Evolutionary conservation across 2,888 invertebrate genomes (phyloP), one percentile per base, ranked within the genome.

Genomic region (Megalurothrips usitatus): DNA sequence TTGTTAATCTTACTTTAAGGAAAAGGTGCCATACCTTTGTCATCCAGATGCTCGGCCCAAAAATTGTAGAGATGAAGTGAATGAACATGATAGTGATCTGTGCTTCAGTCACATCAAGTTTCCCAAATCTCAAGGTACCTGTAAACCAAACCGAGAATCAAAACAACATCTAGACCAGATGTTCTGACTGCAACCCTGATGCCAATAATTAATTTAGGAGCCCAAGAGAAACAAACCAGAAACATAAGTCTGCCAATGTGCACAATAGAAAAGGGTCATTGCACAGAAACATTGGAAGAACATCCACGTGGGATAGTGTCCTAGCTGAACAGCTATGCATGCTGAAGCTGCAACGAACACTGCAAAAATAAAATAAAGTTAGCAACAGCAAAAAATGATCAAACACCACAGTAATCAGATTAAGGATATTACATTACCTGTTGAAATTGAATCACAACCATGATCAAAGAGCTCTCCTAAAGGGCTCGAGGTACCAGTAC

Each of bases 161-260:
- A 4, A 4, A 43, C 34, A 43, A 43, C 6, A 43, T 43, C 6
- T 6, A 43, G 2, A 43, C 34, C 2, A 6, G 34, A 43, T 43
- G 34, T 43, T 43, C 34, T 43, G 34, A 43, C 34, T 43, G 34
- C 34, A 43, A 0, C 9, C 10, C 75, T 78, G 78, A 9, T n/a
- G n/a, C n/a, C n/a, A n/a, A n/a, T n/a, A 79, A 23, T 78, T 78
- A 81, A 19, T 79, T 48, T 79, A 23, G n/a, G 3, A 43, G 34
- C 34, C 3, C 6, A 43, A 43, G 34, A 6, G 6, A 58, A 43
- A 83, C 86, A 86, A 88, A 88, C 93, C 99, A 83, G 99, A 98
- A 75, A 99, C 98, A 88, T 99, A 99, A 0, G 99, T 98, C 87
- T 99, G 98, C 99, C 99, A 99, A 88, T 99, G 99, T 28, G 99